Conservation (phyloP, 2,113 vertebrate species). For the Mohoua ochrocephala region DNA sequence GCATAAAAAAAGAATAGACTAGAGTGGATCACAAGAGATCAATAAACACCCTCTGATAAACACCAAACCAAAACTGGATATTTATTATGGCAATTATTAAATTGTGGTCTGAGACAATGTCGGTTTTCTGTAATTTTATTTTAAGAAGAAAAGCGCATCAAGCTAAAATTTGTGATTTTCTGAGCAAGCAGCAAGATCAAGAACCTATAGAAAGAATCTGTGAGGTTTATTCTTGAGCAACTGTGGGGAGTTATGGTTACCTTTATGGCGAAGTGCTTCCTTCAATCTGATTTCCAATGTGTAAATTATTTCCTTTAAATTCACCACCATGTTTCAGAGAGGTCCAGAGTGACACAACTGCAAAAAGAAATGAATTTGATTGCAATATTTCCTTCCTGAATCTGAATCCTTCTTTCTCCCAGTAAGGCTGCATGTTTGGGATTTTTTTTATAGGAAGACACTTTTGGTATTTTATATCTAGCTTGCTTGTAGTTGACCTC, state of each 20-base stretch:
- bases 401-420: neutral
- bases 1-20: neutral
- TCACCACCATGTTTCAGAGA: neutral
- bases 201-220: neutral
- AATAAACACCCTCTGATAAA: neutral
- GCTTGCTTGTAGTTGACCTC: neutral
- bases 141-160: neutral
- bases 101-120: neutral
- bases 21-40: neutral
- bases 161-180: neutral
- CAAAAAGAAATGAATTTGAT: neutral
- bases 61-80: neutral
- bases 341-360: neutral
- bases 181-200: neutral
- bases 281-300: neutral
- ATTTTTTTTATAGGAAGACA: neutral
- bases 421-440: neutral
- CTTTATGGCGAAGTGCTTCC: neutral
- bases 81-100: neutral
- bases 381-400: neutral
- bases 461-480: neutral
- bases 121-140: neutral
- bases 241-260: neutral
- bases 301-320: neutral
- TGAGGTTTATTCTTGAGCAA: neutral